Conservation (phyloP, 2,113 vertebrate species). For the Passer domesticus region DNA sequence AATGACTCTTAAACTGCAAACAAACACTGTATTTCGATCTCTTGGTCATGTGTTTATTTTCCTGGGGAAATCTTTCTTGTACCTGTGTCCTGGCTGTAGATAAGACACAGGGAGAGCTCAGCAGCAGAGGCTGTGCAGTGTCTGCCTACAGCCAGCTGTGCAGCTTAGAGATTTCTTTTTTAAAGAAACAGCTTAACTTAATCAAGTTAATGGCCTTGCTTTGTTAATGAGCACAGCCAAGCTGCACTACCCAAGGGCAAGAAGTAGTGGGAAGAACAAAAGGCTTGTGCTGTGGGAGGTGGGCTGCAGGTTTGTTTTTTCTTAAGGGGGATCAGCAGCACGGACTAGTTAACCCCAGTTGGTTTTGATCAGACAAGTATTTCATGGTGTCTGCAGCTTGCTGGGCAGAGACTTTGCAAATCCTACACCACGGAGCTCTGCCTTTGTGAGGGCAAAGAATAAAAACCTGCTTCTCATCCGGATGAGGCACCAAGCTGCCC, state of each 20-base stretch:
- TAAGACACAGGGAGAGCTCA: not conserved
- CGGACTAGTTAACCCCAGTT: not conserved
- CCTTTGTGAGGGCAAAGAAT: not conserved
- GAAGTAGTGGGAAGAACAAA: not conserved
- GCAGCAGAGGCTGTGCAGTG: not conserved
- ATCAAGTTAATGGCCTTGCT: not conserved
- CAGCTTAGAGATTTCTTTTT: not conserved
- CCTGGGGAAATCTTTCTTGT: not conserved
- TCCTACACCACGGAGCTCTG: not conserved
- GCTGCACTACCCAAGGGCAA: not conserved
- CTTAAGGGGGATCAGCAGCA: not conserved
- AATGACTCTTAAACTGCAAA: not conserved
- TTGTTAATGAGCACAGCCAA: not conserved
- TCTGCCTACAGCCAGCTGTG: not conserved
- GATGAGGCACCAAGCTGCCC: not conserved
- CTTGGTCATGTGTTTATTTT: slow-evolving; percentile 20
- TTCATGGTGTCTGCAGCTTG: not conserved
- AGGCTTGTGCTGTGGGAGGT: not conserved
- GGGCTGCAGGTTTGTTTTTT: not conserved
- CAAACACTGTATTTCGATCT: not conserved
- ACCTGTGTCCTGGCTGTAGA: not conserved
- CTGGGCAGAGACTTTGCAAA: not conserved
- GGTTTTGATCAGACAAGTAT: not conserved
- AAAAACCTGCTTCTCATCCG: not conserved
- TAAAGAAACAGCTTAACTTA: slow-evolving; percentile 23